Evolutionary conservation across 2,113 vertebrate genomes (phyloP), one percentile per base, ranked within the genome.

Genomic region (Sinocyclocheilus maitianheensis): DNA sequence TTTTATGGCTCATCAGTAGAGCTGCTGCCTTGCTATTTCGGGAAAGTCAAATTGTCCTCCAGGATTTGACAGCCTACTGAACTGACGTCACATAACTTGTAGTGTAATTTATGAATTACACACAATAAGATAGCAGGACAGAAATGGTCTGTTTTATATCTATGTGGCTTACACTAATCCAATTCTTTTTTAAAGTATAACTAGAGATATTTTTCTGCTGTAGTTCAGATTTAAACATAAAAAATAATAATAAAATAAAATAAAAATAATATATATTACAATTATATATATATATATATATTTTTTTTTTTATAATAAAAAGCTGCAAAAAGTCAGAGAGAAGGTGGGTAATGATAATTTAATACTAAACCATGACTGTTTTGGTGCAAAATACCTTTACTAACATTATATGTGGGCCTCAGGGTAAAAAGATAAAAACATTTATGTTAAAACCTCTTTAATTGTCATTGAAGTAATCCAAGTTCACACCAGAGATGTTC

Each of bases 1-100:
- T 60, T 86, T 76, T 77, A 62, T 40, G 79, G 85, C 81, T 58
- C 69, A 11, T 81, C 75, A 24, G 63, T 84, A 84, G 75, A 75
- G 76, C 46, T 62, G 40, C 53, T 9, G 37, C 26, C 12, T 20
- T 13, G 48, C 11, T 65, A 22, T 55, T 83, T 84, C 58, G 3
- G 67, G 18, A 6, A 81, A 58, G 58, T 53, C 67, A 22, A 37
- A 48, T 77, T n/a, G 51, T 84, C 62, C 62, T 58, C 51, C n/a
- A 76, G 53, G 22, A 6, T 51, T 69, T 85, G 62, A 77, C 51
- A n/a, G 48, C 48, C 30, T 83, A 55, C 51, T 58, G 48, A 83
- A 74, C 78, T 75, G 65, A 74, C 43, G 34, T 82, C 78, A 53
- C 22, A 51, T 22, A 34, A 30, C 40, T 51, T 75, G 55, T 75